These are phyloP conservation scores for Meteorus colon DNA, from an alignment of 2,888 invertebrate species.

Conservation along the genomic window DNA sequence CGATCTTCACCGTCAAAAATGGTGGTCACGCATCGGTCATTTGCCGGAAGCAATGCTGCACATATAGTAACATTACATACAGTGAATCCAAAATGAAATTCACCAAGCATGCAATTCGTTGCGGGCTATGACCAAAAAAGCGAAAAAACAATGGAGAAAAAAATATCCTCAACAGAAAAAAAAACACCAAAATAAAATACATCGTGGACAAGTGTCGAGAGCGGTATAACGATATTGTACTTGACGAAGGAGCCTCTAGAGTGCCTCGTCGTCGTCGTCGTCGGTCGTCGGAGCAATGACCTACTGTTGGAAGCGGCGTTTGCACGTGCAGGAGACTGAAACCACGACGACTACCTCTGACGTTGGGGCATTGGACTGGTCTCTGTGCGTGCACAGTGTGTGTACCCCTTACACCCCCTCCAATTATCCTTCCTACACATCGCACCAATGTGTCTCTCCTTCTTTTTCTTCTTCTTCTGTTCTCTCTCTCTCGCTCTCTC, in stretches of 20 bases:
- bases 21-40: background rate
- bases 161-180: background rate
- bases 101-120: conserved; percentile 25
- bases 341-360: conserved; percentile 66
- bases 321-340: conserved; percentile 67
- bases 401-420: conserved; percentile 10
- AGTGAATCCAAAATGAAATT: conserved; percentile 32
- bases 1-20: background rate
- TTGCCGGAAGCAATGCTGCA: conserved; percentile 26
- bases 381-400: conserved; percentile 38
- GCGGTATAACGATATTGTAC: conserved; percentile 60
- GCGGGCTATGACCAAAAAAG: conserved; percentile 23
- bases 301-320: conserved; percentile 59
- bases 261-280: conserved; percentile 42
- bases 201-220: conserved; percentile 29
- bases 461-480: background rate
- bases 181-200: conserved; percentile 4
- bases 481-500: background rate
- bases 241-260: conserved; percentile 52
- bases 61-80: background rate
- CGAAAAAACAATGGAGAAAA: too few species aligned
- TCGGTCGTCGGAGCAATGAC: conserved; percentile 66
- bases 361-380: conserved; percentile 64
- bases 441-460: conserved; percentile 5
- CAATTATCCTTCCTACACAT: background rate